Conservation (phyloP, 2,113 vertebrate species). For the Protobothrops mucrosquamatus region DNA sequence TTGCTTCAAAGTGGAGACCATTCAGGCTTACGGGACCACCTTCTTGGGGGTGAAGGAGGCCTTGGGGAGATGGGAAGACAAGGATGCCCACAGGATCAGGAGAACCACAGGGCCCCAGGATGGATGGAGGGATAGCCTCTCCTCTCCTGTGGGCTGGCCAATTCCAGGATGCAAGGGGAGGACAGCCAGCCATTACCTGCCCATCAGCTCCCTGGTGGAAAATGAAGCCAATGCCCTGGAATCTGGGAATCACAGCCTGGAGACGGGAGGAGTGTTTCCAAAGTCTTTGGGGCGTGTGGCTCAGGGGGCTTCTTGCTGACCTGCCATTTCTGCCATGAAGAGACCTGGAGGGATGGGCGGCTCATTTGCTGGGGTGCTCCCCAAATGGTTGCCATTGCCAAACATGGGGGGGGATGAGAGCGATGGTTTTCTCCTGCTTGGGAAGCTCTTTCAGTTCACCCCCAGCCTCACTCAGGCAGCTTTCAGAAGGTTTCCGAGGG, state of each 20-base stretch:
- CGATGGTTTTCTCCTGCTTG: neutral
- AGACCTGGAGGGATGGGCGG: constrained; percentile 65
- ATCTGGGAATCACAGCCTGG: neutral
- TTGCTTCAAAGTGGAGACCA: neutral
- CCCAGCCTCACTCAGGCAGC: neutral
- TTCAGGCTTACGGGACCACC: constrained; percentile 88
- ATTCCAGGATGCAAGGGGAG: neutral
- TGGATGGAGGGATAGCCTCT: neutral
- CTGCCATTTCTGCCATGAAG: constrained; percentile 38
- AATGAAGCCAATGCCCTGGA: neutral
- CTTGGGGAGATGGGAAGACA: constrained; percentile 91
- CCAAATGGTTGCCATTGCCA: constrained; percentile 65
- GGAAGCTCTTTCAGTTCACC: neutral
- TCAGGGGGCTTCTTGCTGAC: neutral
- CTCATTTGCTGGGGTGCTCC: constrained; percentile 66
- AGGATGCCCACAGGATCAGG: constrained; percentile 59
- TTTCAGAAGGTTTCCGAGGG: neutral
- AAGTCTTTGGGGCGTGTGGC: neutral
- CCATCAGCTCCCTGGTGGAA: neutral
- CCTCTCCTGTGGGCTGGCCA: neutral
- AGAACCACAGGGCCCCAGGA: neutral
- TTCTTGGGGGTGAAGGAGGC: constrained; percentile 80
- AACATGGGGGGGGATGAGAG: neutral
- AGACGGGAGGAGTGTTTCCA: accelerated
- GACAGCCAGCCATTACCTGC: neutral